A percentile compares a stretch with the other conserved stretches of the same genome.
Conservation (phyloP, 2,888 invertebrate genomes). For the Ophioninae sp. region DNA sequence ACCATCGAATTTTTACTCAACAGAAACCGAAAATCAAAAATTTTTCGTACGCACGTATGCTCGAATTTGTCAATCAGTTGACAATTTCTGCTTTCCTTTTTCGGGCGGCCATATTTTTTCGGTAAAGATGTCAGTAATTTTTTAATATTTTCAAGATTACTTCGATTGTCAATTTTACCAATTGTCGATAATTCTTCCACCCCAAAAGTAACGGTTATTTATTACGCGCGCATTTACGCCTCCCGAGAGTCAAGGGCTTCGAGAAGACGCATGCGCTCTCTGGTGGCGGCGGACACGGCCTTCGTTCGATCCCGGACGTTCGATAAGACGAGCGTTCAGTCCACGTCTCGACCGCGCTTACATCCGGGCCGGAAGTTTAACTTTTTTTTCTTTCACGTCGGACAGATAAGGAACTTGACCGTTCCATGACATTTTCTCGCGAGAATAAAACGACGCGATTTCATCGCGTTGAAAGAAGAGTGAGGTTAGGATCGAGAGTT, state of each 20-base stretch:
- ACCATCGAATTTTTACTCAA: background rate
- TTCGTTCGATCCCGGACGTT: conserved; percentile 44
- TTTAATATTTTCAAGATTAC: background rate
- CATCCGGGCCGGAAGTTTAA: background rate
- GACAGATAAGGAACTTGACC: background rate
- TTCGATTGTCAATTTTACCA: background rate
- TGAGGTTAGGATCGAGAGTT: background rate
- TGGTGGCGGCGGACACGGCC: background rate
- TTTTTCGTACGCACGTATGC: background rate
- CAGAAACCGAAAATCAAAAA: background rate
- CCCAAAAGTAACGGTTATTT: conserved; percentile 2
- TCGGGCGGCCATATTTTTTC: background rate
- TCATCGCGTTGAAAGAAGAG: background rate
- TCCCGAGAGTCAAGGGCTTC: conserved; percentile 35
- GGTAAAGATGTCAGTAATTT: background rate
- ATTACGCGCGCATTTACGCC: conserved; percentile 30
- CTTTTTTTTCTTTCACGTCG: background rate
- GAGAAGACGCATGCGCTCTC: conserved; percentile 51
- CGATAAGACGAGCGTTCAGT: conserved; percentile 43
- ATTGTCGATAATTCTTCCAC: background rate
- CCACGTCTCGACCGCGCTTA: conserved; percentile 1
- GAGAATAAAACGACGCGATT: background rate
- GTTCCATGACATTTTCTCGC: background rate
- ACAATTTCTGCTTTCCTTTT: background rate
- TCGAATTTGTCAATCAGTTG: background rate